These are phyloP conservation scores for Ephydatia muelleri DNA, from an alignment of 37 sponge, comb jelly and placozoan genomes.

Conservation along the genomic window DNA sequence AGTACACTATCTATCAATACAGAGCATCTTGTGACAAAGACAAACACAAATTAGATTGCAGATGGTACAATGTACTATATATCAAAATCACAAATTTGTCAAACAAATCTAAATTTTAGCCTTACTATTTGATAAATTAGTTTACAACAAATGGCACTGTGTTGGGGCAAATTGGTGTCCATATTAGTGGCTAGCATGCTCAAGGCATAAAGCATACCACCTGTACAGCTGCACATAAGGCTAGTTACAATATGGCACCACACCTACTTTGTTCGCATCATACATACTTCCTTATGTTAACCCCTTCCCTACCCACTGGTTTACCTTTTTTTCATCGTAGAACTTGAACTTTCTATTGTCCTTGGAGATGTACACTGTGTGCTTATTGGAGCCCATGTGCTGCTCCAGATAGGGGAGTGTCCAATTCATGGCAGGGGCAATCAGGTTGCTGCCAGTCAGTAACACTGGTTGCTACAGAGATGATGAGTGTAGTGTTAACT, in stretches of 20 bases:
- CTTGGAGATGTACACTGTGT: constrained; percentile 68
- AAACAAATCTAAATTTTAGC: too few relatives aligned
- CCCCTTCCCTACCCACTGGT: background rate
- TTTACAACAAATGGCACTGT: background rate
- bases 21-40: too few relatives aligned
- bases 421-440: constrained; percentile 63
- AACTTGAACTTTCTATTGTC: constrained; percentile 56
- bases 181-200: too few relatives aligned
- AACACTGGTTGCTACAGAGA: constrained; percentile 64
- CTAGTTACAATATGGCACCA: too few relatives aligned
- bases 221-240: background rate
- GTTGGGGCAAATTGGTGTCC: background rate
- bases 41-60: background rate
- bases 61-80: too few relatives aligned
- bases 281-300: background rate
- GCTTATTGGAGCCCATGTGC: constrained; percentile 65
- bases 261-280: background rate
- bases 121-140: too few relatives aligned
- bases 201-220: too few relatives aligned
- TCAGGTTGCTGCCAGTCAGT: constrained; percentile 52
- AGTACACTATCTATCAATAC: too few relatives aligned
- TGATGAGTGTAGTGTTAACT: background rate
- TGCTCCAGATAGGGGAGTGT: constrained; percentile 60
- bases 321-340: constrained; percentile 68
- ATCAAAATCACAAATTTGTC: too few relatives aligned